These are phyloP conservation scores for Galemys pyrenaicus DNA, from an alignment of 2,113 vertebrate genomes.

Conservation along the genomic window DNA sequence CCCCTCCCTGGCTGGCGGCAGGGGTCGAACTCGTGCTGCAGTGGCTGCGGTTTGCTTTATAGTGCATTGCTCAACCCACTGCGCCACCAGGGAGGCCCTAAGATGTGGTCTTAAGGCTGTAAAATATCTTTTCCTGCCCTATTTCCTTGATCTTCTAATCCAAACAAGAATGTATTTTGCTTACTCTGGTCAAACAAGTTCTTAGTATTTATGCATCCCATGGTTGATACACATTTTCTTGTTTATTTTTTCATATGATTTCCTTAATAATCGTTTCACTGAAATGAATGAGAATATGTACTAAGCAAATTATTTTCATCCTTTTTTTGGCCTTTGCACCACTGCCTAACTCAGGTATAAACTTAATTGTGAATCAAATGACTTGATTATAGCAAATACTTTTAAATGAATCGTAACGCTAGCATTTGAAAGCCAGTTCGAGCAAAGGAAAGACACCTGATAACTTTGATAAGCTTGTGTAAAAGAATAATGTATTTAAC, in stretches of 20 bases:
- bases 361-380: neutral
- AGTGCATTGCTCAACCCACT: no score
- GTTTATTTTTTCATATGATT: conserved; percentile 24
- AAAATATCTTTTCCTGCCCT: conserved; percentile 3
- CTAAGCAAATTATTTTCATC: conserved; percentile 49
- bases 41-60: no score
- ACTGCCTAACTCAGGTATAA: conserved; percentile 33
- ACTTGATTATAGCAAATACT: conserved; percentile 49
- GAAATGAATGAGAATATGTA: neutral
- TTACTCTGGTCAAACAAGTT: conserved; percentile 68
- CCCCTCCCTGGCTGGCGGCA: no score
- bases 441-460: neutral
- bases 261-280: conserved; percentile 56
- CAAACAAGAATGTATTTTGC: conserved; percentile 46
- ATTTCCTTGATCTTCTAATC: conserved; percentile 50
- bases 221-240: neutral
- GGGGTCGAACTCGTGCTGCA: no score
- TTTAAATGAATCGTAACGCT: conserved; percentile 15
- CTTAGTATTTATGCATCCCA: conserved; percentile 46
- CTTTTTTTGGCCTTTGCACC: neutral
- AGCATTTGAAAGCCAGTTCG: neutral
- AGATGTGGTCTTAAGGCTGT: neutral
- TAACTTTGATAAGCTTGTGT: neutral
- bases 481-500: no score
- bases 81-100: no score